phyloP scores from a whole-genome alignment of 2,888 invertebrate genomes.

The Nomada hirtipes region DNA sequence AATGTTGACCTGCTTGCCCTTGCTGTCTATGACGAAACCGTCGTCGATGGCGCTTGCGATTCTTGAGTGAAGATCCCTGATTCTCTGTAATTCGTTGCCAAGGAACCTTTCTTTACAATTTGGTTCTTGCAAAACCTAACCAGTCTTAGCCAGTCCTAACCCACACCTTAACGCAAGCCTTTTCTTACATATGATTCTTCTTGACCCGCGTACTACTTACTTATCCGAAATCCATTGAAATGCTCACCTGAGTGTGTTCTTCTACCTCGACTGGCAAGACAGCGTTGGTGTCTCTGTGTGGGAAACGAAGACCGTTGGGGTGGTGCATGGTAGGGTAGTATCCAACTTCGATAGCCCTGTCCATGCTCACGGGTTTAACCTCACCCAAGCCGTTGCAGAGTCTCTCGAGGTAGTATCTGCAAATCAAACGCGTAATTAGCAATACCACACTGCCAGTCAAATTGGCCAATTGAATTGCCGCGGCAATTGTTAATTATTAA shows the following conservation, averaged over 20 bases:
- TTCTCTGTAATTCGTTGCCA: slow-evolving; percentile 64
- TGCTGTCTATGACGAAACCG: slow-evolving; percentile 74
- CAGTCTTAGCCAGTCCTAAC: not conserved
- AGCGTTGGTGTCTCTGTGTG: slow-evolving; percentile 85
- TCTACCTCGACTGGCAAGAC: slow-evolving; percentile 77
- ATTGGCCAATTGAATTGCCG: too few species aligned
- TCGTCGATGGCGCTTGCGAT: slow-evolving; percentile 79
- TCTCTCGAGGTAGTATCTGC: slow-evolving; percentile 86
- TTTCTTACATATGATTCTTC: too few species aligned
- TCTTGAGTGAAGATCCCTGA: slow-evolving; percentile 72
- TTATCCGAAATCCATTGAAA: too few species aligned
- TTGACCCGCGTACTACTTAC: too few species aligned
- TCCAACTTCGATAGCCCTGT: slow-evolving; percentile 85
- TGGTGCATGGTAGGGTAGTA: slow-evolving; percentile 88
- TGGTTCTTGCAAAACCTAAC: too few species aligned
- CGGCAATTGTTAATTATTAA: too few species aligned
- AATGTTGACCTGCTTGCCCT: slow-evolving; percentile 78
- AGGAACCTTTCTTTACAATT: too few species aligned
- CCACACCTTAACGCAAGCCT: not conserved
- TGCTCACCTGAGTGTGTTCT: slow-evolving; percentile 64
- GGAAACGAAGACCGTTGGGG: slow-evolving; percentile 87
- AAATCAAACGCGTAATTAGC: too few species aligned
- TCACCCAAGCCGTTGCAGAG: slow-evolving; percentile 87
- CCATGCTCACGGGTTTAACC: slow-evolving; percentile 85
- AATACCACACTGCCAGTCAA: too few species aligned